Conservation (phyloP, 2,113 vertebrate species). For the Microcebus ravelobensis region DNA sequence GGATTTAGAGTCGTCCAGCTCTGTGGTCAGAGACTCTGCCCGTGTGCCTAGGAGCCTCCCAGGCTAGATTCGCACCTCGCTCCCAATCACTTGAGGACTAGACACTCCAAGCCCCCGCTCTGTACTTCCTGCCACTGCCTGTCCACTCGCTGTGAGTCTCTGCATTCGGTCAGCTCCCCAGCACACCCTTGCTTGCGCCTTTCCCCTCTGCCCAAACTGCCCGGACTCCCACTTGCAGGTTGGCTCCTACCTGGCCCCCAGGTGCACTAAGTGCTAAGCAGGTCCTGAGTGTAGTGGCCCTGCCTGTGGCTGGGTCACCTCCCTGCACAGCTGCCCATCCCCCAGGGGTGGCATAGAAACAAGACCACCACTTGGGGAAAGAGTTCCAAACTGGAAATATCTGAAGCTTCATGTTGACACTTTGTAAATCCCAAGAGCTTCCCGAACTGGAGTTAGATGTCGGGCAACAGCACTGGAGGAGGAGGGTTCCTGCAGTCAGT, state of each 20-base stretch:
- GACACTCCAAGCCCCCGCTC: neutral
- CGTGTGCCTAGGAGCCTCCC: neutral
- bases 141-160: neutral
- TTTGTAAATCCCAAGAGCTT: neutral
- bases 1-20: neutral
- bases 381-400: neutral
- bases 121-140: neutral
- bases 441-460: neutral
- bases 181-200: neutral
- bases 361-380: neutral
- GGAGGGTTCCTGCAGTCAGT: neutral
- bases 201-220: neutral
- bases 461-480: too few species aligned
- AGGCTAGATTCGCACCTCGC: neutral
- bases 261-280: neutral
- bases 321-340: too few species aligned
- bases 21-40: neutral
- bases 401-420: neutral
- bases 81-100: neutral
- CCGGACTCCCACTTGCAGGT: neutral
- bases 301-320: neutral
- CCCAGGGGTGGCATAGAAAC: neutral
- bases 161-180: rapidly evolving
- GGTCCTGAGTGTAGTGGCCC: neutral
- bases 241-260: neutral